Evolutionary conservation across 2,888 invertebrate species (phyloP).

Genomic region (Mactromeris polynyma): DNA sequence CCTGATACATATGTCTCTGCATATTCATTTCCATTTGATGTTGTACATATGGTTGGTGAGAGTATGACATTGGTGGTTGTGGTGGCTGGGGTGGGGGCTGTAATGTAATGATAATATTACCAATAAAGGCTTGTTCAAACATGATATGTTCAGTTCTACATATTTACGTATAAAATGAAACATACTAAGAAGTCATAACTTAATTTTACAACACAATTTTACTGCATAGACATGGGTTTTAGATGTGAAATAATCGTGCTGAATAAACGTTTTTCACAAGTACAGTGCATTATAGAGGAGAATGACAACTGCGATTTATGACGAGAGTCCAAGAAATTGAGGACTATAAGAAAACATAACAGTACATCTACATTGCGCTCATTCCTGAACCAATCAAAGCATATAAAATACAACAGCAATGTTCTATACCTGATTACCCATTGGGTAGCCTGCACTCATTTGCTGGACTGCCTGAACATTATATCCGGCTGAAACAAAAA

Average conservation of each 20-base stretch:
- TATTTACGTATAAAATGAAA: background rate
- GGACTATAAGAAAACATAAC: no score
- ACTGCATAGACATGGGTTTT: no score
- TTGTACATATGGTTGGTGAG: conserved; percentile 41
- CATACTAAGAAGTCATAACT: background rate
- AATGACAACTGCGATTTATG: no score
- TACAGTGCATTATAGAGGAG: no score
- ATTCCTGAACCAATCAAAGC: no score
- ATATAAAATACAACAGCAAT: no score
- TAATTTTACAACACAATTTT: no score
- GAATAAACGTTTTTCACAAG: no score
- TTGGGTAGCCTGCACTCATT: conserved; percentile 57
- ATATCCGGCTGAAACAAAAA: conserved; percentile 19
- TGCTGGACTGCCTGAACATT: conserved; percentile 52
- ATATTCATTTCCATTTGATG: conserved; percentile 58
- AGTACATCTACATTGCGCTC: no score
- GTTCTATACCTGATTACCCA: conserved; percentile 62
- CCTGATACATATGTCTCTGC: conserved; percentile 64
- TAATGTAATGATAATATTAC: background rate
- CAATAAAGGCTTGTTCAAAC: background rate
- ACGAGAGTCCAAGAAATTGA: no score
- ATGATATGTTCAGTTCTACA: background rate
- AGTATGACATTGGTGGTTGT: conserved; percentile 50
- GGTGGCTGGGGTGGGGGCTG: conserved; percentile 56
- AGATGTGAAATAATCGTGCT: no score